These are phyloP conservation scores for Callipepla squamata DNA, from an alignment of 2,113 vertebrate species.

Conservation along the genomic window DNA sequence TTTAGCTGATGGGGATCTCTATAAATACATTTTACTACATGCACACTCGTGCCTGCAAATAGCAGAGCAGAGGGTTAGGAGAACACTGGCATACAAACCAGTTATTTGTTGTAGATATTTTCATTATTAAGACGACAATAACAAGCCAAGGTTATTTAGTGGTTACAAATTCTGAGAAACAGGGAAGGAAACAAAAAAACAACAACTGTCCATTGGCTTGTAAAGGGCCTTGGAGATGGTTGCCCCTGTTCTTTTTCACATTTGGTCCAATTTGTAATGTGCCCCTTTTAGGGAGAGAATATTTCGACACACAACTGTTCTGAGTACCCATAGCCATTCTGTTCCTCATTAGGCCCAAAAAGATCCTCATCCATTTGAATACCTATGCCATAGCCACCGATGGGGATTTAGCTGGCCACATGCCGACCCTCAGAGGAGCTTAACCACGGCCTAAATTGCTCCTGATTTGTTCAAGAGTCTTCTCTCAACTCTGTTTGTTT, in stretches of 20 bases:
- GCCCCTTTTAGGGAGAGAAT: neutral
- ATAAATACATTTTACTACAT: neutral
- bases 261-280: neutral
- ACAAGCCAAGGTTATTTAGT: neutral
- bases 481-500: neutral
- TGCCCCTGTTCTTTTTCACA: neutral
- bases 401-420: neutral
- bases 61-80: neutral
- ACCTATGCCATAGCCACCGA: neutral
- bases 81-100: neutral
- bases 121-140: neutral
- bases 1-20: neutral
- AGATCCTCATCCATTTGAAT: neutral
- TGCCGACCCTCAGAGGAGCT: accelerated
- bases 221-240: neutral
- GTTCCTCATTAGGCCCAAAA: neutral
- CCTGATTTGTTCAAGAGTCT: neutral
- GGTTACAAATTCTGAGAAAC: neutral
- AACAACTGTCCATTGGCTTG: neutral
- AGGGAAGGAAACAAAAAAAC: too few relatives aligned
- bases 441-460: neutral
- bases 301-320: neutral
- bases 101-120: neutral
- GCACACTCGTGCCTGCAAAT: accelerated
- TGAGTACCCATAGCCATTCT: neutral